These are phyloP conservation scores for Takifugu flavidus DNA, from an alignment of 2,113 vertebrate species.

Conservation along the genomic window DNA sequence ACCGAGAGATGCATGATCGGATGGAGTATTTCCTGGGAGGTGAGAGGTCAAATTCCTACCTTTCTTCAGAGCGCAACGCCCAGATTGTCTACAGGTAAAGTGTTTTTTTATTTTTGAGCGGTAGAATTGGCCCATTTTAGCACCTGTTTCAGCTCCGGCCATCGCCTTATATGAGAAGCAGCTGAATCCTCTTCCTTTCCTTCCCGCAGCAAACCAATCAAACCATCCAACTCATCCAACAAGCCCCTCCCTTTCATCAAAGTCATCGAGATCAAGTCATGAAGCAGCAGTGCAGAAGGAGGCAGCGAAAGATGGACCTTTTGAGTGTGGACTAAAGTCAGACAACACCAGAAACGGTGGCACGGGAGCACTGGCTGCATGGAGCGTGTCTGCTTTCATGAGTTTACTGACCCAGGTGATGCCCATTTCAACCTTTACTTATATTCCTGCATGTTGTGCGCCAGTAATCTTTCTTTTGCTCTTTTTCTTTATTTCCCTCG, in stretches of 20 bases:
- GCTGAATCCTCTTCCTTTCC: constrained; percentile 4
- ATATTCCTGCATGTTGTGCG: constrained; percentile 2
- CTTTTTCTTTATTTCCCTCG: constrained; percentile 6
- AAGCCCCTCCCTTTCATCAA: constrained; percentile 88
- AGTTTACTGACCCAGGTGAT: constrained; percentile 6
- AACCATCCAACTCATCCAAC: constrained; percentile 70
- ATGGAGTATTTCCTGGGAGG: constrained; percentile 86
- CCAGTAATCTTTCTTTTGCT: constrained; percentile 3
- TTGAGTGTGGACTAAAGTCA: neutral
- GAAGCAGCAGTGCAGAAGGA: constrained; percentile 27
- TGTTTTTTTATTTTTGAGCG: neutral
- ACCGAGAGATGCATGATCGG: constrained; percentile 90
- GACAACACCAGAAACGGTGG: constrained; percentile 2
- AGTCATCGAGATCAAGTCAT: constrained; percentile 85
- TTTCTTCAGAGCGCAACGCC: constrained; percentile 72
- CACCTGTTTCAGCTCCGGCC: neutral
- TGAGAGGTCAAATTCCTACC: constrained; percentile 72
- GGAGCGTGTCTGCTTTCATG: neutral
- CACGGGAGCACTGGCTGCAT: neutral
- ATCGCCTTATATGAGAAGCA: neutral
- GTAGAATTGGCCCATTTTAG: neutral
- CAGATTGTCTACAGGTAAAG: constrained; percentile 82
- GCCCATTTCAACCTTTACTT: constrained; percentile 22
- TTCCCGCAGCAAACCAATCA: constrained; percentile 74
- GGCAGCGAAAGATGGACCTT: neutral